These are phyloP conservation scores for Saturnia pavonia DNA, from an alignment of 2,888 invertebrate species.

Conservation along the genomic window DNA sequence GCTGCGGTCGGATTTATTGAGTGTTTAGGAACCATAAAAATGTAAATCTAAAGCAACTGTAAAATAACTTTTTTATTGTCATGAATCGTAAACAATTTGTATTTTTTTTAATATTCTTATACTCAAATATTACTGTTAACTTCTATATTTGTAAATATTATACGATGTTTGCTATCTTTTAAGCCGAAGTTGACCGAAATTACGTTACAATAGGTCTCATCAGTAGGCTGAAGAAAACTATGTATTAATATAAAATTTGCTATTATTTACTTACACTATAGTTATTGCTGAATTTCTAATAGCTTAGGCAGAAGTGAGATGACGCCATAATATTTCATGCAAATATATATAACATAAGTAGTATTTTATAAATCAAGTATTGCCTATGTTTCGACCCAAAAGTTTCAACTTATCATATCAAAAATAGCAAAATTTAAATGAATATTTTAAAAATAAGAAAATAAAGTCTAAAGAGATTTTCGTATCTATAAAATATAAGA, in stretches of 20 bases:
- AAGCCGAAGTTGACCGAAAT: neutral
- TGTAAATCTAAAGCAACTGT: slow-evolving; percentile 62
- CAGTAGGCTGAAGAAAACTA: neutral
- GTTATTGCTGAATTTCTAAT: neutral
- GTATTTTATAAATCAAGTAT: neutral
- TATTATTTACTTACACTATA: neutral
- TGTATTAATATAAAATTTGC: neutral
- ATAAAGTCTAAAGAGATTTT: slow-evolving; percentile 11
- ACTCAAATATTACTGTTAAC: neutral
- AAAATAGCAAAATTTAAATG: neutral
- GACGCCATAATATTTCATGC: neutral
- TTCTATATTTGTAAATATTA: neutral
- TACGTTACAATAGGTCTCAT: neutral
- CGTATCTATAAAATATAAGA: slow-evolving; percentile 31
- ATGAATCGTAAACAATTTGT: slow-evolving; percentile 47
- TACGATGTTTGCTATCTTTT: neutral
- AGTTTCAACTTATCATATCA: neutral
- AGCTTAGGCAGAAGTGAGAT: neutral
- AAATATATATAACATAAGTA: neutral
- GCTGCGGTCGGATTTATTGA: slow-evolving; percentile 67
- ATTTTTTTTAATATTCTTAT: slow-evolving; percentile 25
- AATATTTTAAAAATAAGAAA: neutral
- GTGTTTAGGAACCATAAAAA: slow-evolving; percentile 76
- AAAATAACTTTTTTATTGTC: slow-evolving; percentile 47
- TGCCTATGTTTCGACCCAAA: neutral